Evolutionary conservation across 1,140 invertebrate genomes (phyloP).

Genomic region (Kradibia gibbosae): DNA sequence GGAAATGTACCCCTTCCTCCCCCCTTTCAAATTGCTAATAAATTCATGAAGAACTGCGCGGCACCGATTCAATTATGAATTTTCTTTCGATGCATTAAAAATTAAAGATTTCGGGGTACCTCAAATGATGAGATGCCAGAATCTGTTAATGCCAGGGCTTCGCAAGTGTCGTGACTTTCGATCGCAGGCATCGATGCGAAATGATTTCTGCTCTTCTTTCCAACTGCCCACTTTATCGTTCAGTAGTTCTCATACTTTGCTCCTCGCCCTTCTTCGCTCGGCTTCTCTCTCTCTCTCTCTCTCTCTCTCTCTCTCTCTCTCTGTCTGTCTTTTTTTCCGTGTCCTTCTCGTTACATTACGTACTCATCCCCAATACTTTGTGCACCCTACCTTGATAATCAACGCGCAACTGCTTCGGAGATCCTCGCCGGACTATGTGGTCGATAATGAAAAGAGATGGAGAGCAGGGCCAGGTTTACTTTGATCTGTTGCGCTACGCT

Average conservation of each 20-base stretch:
- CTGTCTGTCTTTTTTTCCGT: not conserved
- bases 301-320: not conserved
- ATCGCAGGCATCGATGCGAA: slow-evolving; percentile 41
- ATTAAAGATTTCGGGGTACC: not conserved
- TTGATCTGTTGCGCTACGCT: slow-evolving; percentile 20
- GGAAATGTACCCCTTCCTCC: no score
- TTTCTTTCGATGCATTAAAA: not conserved
- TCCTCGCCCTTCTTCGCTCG: not conserved
- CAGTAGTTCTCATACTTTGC: not conserved
- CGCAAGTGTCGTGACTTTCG: not conserved
- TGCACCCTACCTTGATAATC: slow-evolving; percentile 1
- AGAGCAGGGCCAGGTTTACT: slow-evolving; percentile 25
- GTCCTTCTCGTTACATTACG: no score
- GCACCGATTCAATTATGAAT: not conserved
- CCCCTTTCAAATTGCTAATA: no score
- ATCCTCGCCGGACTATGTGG: not conserved
- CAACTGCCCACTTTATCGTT: slow-evolving; percentile 1
- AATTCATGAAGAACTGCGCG: no score
- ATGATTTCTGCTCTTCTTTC: slow-evolving; percentile 30
- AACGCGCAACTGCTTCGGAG: not conserved
- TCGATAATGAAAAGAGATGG: slow-evolving; percentile 9
- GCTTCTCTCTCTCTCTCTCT: not conserved
- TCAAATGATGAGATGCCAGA: not conserved
- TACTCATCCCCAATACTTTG: no score
- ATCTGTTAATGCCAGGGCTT: not conserved